phyloP scores from a whole-genome alignment of 2,797 vertebrate species.

The Ctenochaetus hawaiiensis region DNA sequence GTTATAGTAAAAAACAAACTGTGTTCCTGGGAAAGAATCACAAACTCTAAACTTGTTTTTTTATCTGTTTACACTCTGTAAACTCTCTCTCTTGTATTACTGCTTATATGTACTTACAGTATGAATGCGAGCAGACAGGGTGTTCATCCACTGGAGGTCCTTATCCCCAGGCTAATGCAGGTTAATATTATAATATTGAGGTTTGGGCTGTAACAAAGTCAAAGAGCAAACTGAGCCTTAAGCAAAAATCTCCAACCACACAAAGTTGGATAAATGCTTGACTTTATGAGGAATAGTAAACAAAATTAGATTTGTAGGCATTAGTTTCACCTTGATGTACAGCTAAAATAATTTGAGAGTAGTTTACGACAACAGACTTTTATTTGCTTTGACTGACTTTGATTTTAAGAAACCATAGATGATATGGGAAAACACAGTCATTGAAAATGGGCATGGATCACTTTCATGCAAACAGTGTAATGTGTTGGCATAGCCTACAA shows the following conservation, averaged over 20 bases:
- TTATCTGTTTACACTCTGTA: slow-evolving; percentile 41
- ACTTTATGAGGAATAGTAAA: slow-evolving; percentile 36
- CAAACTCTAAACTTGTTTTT: slow-evolving; percentile 19
- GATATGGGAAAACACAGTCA: slow-evolving; percentile 21
- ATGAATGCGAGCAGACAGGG: slow-evolving; percentile 31
- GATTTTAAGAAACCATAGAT: slow-evolving; percentile 31
- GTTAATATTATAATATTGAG: slow-evolving; percentile 64
- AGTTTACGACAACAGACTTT: slow-evolving; percentile 31
- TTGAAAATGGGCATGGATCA: neutral
- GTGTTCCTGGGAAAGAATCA: slow-evolving; percentile 34
- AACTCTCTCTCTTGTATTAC: slow-evolving; percentile 41
- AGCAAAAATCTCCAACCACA: slow-evolving; percentile 38
- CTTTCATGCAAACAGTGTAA: slow-evolving; percentile 1
- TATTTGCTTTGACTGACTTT: slow-evolving; percentile 6
- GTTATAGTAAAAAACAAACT: slow-evolving; percentile 26
- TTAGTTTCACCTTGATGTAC: slow-evolving; percentile 34
- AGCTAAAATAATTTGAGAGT: slow-evolving; percentile 20
- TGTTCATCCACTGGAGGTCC: slow-evolving; percentile 58
- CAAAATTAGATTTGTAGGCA: slow-evolving; percentile 25
- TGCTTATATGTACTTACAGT: slow-evolving; percentile 38
- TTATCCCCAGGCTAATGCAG: slow-evolving; percentile 55
- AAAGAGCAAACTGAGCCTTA: slow-evolving; percentile 46
- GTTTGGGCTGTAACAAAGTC: slow-evolving; percentile 42
- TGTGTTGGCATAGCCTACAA: neutral
- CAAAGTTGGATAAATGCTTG: slow-evolving; percentile 21